phyloP scores from a whole-genome alignment of 2,797 vertebrate genomes.

The Crocidura indochinensis region DNA sequence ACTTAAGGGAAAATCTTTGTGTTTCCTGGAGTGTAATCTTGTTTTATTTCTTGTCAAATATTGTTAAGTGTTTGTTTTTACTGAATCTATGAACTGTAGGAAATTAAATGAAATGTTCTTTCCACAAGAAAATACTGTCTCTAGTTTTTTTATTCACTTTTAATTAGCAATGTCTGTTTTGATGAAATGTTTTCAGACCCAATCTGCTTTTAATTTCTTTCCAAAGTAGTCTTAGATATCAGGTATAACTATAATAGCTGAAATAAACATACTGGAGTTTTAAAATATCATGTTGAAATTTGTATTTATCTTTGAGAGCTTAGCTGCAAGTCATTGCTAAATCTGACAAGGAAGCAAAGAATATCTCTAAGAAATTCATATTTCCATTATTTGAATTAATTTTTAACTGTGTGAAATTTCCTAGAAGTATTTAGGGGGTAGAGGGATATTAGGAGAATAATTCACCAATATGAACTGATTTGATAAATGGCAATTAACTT shows the following conservation, averaged over 20 bases:
- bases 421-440: not conserved
- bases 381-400: not conserved
- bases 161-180: constrained; percentile 20
- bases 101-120: constrained; percentile 47
- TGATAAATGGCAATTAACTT: not conserved
- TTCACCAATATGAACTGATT: not conserved
- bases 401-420: not conserved
- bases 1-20: not conserved
- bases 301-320: constrained; percentile 44
- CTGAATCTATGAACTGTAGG: not conserved
- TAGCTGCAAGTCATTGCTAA: constrained; percentile 23
- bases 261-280: constrained; percentile 21
- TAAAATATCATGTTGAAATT: constrained; percentile 20
- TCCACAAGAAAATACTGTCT: constrained; percentile 23
- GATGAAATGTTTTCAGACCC: not conserved
- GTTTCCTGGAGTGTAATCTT: not conserved
- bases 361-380: not conserved
- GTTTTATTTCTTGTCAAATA: constrained; percentile 59
- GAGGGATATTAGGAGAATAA: not conserved
- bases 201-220: not conserved
- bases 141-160: not conserved
- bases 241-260: not conserved
- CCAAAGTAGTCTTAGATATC: not conserved
- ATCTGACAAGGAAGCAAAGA: constrained; percentile 25
- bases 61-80: constrained; percentile 32